Base-by-base conservation (phyloP, 1,140 invertebrate genomes). In the Eciton burchellii region DNA sequence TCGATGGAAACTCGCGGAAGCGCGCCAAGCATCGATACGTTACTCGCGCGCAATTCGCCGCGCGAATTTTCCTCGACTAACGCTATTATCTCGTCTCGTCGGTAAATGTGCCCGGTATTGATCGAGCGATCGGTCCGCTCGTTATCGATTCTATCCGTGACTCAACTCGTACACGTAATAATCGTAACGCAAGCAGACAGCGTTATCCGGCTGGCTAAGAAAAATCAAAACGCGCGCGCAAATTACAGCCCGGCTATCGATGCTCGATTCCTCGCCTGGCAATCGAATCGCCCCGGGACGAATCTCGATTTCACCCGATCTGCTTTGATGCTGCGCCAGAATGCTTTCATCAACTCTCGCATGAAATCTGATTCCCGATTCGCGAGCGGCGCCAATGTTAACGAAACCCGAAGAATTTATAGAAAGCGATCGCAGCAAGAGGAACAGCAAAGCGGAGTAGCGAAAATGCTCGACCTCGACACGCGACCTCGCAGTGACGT, bases 391-490 rank as follows among this genome's bases (percentile, higher is more conserved):
- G 49, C n/a, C 49, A n/a, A 54, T 19, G n/a, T 9, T 5, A 52
- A n/a, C 49, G 26, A n/a, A 41, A 19, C 16, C 59, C 1, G 29
- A 6, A 3, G 59, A 5, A 8, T 24, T 6, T 0, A 0, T 11
- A n/a, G 16, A 71, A 49, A 19, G 19, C 26, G n/a, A 43, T 1
- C 49, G 21, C 41, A 56, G 73, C 52, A 63, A 59, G 66, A 85
- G 82, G 77, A 77, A 59, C 21, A 43, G 4, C 26, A 19, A 82
- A 59, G 63, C 5, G 35, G 6, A 35, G 6, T 47, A 21, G 1
- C 35, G 35, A 86, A 81, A 84, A 49, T 72, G 19, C 11, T 29
- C 47, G 54, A 76, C 52, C 79, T 52, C 49, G 47, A 68, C 41
- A 65, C 63, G 21, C 62, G 84, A 77, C 54, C 72, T 54, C 56